Conservation (phyloP, 2,888 invertebrate genomes). For the Drosophila putrida region DNA sequence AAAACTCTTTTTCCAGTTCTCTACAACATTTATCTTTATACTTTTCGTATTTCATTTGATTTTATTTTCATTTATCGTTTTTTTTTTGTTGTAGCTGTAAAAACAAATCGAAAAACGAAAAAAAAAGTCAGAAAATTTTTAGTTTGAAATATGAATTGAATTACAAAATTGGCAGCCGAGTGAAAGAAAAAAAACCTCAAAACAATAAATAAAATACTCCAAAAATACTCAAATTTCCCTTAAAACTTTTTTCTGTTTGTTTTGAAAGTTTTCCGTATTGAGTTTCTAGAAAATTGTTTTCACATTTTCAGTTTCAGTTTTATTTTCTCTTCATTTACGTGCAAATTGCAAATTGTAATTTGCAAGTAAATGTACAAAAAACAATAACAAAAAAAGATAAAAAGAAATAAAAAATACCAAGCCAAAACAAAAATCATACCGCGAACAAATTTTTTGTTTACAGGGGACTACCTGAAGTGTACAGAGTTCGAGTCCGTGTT, state of each 20-base stretch:
- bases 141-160: slow-evolving; percentile 18
- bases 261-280: slow-evolving; percentile 40
- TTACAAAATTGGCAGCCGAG: slow-evolving; percentile 50
- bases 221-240: slow-evolving; percentile 31
- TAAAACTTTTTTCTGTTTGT: slow-evolving; percentile 19
- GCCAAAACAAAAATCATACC: slow-evolving; percentile 76
- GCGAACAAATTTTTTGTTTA: slow-evolving; percentile 85
- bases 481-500: slow-evolving; percentile 94
- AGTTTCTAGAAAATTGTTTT: slow-evolving; percentile 28
- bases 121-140: not conserved
- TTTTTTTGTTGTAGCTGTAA: slow-evolving; percentile 25
- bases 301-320: slow-evolving; percentile 9
- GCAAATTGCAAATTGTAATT: slow-evolving; percentile 20
- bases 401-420: slow-evolving; percentile 33
- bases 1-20: slow-evolving; percentile 50
- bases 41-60: slow-evolving; percentile 14
- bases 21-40: slow-evolving; percentile 22
- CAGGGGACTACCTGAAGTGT: slow-evolving; percentile 91
- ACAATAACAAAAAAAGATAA: slow-evolving; percentile 22
- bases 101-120: slow-evolving; percentile 47
- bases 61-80: slow-evolving; percentile 10
- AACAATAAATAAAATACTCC: not conserved
- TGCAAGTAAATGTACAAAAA: slow-evolving; percentile 18
- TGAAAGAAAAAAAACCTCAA: slow-evolving; percentile 13
- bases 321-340: slow-evolving; percentile 8